A percentile compares a stretch with the other conserved stretches of the same genome.
Conservation (phyloP, 2,888 invertebrate species). For the Melieria omissa region DNA sequence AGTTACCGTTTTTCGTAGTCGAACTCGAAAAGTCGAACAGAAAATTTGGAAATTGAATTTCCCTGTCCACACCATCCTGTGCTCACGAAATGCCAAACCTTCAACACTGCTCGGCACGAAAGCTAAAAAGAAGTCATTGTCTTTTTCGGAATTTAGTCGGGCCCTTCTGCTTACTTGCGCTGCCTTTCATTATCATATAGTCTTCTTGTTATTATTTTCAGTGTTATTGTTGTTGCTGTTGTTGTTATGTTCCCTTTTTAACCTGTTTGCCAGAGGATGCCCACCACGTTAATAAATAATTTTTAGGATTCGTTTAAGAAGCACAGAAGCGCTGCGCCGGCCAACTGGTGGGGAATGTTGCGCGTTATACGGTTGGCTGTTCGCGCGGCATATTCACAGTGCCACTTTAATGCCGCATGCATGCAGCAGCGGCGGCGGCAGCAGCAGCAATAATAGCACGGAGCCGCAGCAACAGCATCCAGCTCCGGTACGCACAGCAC, state of each 20-base stretch:
- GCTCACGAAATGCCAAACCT: background rate
- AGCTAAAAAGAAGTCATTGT: slow-evolving; percentile 55
- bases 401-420: slow-evolving; percentile 3
- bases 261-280: slow-evolving; percentile 63
- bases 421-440: slow-evolving; percentile 33
- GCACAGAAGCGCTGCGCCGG: slow-evolving; percentile 18
- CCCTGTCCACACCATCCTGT: background rate
- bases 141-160: slow-evolving; percentile 59
- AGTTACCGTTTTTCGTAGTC: too few species aligned
- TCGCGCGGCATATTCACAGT: too few species aligned
- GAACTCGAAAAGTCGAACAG: too few species aligned
- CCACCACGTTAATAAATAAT: slow-evolving; percentile 65
- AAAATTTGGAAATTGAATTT: too few species aligned
- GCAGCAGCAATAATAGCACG: slow-evolving; percentile 49
- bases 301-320: slow-evolving; percentile 56
- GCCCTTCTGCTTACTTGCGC: slow-evolving; percentile 7
- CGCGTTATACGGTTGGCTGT: slow-evolving; percentile 16
- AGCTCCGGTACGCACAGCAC: slow-evolving; percentile 12
- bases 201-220: slow-evolving; percentile 15
- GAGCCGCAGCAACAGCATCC: slow-evolving; percentile 31
- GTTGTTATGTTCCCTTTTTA: slow-evolving; percentile 46
- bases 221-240: slow-evolving; percentile 36
- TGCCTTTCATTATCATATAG: slow-evolving; percentile 7
- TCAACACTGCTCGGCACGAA: too few species aligned
- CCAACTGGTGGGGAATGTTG: slow-evolving; percentile 14